Conservation (phyloP, 2,113 vertebrate species). For the Callaeas wilsoni region DNA sequence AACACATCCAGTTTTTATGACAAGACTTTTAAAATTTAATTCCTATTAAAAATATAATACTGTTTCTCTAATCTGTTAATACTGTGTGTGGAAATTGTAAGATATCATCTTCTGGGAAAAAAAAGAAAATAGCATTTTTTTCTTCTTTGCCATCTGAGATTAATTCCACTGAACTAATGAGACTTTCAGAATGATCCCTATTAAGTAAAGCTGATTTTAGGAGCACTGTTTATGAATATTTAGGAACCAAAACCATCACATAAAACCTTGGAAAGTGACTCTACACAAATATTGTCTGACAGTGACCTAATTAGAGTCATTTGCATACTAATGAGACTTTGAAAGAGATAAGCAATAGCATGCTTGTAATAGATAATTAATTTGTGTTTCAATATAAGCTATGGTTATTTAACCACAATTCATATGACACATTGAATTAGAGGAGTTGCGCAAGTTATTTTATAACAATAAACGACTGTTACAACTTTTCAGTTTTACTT, state of each 20-base stretch:
- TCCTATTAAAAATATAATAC: neutral
- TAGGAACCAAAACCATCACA: slow-evolving; percentile 43
- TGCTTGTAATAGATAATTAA: slow-evolving; percentile 79
- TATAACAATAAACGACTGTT: slow-evolving; percentile 53
- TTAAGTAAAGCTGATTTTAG: slow-evolving; percentile 70
- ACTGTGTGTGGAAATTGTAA: neutral
- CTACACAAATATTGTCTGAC: slow-evolving; percentile 74
- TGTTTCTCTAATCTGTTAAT: neutral
- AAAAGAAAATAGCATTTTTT: neutral
- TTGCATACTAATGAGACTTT: slow-evolving; percentile 79
- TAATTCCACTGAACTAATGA: slow-evolving; percentile 63
- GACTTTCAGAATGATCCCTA: slow-evolving; percentile 70
- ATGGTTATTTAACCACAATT: slow-evolving; percentile 72
- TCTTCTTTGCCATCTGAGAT: slow-evolving; percentile 20
- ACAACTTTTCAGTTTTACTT: slow-evolving; percentile 55
- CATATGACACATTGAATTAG: slow-evolving; percentile 68
- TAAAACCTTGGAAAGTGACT: slow-evolving; percentile 67
- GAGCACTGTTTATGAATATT: slow-evolving; percentile 63
- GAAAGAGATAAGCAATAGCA: slow-evolving; percentile 73
- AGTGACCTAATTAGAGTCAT: slow-evolving; percentile 80
- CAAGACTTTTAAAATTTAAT: neutral
- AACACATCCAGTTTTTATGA: neutral
- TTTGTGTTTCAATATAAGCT: slow-evolving; percentile 77
- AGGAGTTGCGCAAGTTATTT: slow-evolving; percentile 59
- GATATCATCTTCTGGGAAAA: neutral